Evolutionary conservation across 2,113 vertebrate genomes (phyloP).

Genomic region (Mastomys coucha): DNA sequence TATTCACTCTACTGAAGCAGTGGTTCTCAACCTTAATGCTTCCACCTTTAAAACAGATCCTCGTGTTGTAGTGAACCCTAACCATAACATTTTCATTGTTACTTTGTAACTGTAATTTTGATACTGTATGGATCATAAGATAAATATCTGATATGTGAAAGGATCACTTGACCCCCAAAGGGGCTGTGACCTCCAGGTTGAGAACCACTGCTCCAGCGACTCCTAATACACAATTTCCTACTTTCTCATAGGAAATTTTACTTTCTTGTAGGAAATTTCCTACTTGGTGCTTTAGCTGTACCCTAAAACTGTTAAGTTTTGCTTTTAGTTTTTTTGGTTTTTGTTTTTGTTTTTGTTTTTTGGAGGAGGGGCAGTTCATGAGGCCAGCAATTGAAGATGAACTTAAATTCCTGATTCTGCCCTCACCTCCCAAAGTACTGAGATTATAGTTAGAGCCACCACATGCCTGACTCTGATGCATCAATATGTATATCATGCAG

Average conservation of each 20-base stretch:
- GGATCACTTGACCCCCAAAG: too few relatives aligned
- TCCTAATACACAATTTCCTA: background rate
- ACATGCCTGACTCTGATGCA: background rate
- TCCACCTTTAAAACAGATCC: too few relatives aligned
- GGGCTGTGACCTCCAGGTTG: background rate
- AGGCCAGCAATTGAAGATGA: background rate
- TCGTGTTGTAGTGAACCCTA: too few relatives aligned
- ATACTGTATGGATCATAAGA: too few relatives aligned
- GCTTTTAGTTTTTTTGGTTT: background rate
- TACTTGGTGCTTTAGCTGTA: background rate
- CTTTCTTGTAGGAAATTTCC: background rate
- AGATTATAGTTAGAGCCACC: too few relatives aligned
- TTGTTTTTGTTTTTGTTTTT: background rate
- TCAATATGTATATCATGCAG: background rate
- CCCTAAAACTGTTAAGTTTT: background rate
- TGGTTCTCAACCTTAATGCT: too few relatives aligned
- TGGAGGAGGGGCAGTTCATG: background rate
- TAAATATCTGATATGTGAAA: too few relatives aligned
- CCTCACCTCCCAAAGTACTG: too few relatives aligned
- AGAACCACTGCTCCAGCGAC: background rate
- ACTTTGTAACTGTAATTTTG: too few relatives aligned
- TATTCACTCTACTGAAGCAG: background rate
- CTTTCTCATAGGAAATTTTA: background rate
- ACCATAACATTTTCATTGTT: too few relatives aligned
- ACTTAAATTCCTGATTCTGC: background rate